Evolutionary conservation across 2,113 vertebrate genomes (phyloP), one percentile per base, ranked within the genome.

Genomic region (Poeciliopsis occidentalis): DNA sequence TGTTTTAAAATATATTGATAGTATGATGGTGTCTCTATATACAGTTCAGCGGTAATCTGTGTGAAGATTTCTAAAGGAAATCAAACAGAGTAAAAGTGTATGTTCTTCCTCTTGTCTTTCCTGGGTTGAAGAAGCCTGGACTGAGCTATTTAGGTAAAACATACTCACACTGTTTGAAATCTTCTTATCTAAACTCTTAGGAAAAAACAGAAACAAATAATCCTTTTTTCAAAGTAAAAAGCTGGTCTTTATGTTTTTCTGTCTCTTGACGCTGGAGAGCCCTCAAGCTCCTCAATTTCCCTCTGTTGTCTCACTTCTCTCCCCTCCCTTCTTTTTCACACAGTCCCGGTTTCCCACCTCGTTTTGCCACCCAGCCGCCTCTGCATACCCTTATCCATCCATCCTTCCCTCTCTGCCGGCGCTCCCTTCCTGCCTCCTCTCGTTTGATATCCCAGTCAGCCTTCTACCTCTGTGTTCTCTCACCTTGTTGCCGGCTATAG

Each of bases 391-490:
- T 32, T 34, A 81, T 73, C 32, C 75, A 80, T 86, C 79, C 66
- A 69, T 83, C 75, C 68, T 17, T 67, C 67, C 60, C 75, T 64
- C 71, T 60, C 37, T 60, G 51, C 47, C 24, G 51, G 51, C 51
- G 51, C 31, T 63, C 68, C 61, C 60, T 71, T 54, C 15, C 29
- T 57, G 57, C 76, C 69, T 74, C 68, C 30, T 27, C 71, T 27
- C 15, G 39, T 76, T 85, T 75, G 60, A 62, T 80, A 78, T 82
- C 78, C 76, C 65, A 79, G 84, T 78, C 74, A 81, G 75, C 76
- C 67, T 83, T 70, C 67, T 79, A 68, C 68, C 75, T 85, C 86
- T 47, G 57, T 0, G 11, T 71, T 81, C 79, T 83, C 66, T 83
- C 84, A 86, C 87, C 85, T 85, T 78, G 76, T 69, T 81, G 71